phyloP scores from a whole-genome alignment of 2,888 invertebrate genomes.

The Cerastis rubricosa region DNA sequence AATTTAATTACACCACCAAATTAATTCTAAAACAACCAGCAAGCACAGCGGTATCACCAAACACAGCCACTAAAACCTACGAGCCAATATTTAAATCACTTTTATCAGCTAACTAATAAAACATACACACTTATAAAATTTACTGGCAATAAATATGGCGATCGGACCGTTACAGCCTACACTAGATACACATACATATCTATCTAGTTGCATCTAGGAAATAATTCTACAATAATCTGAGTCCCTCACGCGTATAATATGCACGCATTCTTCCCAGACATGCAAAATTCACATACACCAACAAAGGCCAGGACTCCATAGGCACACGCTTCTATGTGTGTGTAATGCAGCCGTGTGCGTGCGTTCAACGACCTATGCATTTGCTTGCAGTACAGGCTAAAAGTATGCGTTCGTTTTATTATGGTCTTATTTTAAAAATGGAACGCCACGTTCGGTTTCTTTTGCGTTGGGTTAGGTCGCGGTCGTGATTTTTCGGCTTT shows the following conservation, averaged over 20 bases:
- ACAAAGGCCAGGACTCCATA: slow-evolving; percentile 74
- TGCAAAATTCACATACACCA: slow-evolving; percentile 88
- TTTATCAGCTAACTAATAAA: slow-evolving; percentile 83
- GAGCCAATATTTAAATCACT: slow-evolving; percentile 78
- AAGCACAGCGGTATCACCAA: slow-evolving; percentile 64
- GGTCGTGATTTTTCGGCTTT: slow-evolving; percentile 73
- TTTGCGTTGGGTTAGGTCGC: slow-evolving; percentile 88
- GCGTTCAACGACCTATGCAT: slow-evolving; percentile 89
- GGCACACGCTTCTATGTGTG: slow-evolving; percentile 74
- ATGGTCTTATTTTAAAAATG: slow-evolving; percentile 91
- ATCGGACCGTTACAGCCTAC: slow-evolving; percentile 81
- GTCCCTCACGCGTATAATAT: slow-evolving; percentile 84
- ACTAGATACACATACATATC: slow-evolving; percentile 68
- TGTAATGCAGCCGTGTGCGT: slow-evolving; percentile 77
- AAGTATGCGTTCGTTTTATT: slow-evolving; percentile 91
- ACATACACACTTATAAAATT: slow-evolving; percentile 83
- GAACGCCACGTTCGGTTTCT: slow-evolving; percentile 84
- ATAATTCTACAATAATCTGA: slow-evolving; percentile 90
- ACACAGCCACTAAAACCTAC: slow-evolving; percentile 65
- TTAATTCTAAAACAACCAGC: slow-evolving; percentile 48
- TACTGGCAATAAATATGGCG: slow-evolving; percentile 85
- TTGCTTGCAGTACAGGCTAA: slow-evolving; percentile 90
- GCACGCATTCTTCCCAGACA: slow-evolving; percentile 90
- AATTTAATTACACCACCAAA: slow-evolving; percentile 31
- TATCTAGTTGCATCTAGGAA: slow-evolving; percentile 86